These are phyloP conservation scores for Trilocha varians DNA, from an alignment of 2,888 invertebrate species.

Conservation along the genomic window DNA sequence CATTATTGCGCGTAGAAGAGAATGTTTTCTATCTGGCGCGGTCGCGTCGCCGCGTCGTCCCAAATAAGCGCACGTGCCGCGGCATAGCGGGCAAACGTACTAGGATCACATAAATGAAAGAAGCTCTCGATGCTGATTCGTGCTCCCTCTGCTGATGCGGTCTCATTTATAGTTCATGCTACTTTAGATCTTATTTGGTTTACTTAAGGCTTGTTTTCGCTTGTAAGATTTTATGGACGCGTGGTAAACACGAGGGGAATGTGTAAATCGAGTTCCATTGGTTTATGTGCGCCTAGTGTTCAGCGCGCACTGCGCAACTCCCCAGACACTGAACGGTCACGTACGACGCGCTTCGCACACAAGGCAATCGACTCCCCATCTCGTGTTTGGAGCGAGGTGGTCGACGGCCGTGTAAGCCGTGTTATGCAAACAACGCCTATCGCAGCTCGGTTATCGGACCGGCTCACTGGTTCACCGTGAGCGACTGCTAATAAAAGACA, in stretches of 20 bases:
- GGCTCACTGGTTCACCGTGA: constrained; percentile 6
- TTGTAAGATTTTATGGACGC: constrained; percentile 10
- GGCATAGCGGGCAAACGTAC: constrained; percentile 58
- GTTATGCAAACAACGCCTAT: constrained; percentile 26
- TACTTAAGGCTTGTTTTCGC: constrained; percentile 17
- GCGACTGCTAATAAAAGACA: constrained; percentile 10
- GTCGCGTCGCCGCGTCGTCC: too few relatives aligned
- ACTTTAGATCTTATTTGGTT: constrained; percentile 9
- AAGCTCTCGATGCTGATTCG: constrained; percentile 15
- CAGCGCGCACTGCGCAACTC: constrained; percentile 73
- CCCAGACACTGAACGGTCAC: constrained; percentile 62
- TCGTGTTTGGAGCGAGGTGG: too few relatives aligned
- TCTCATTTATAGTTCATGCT: constrained; percentile 2
- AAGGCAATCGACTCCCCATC: constrained; percentile 30
- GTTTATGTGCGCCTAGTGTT: constrained; percentile 52
- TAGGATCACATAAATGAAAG: constrained; percentile 34
- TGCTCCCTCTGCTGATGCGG: constrained; percentile 12
- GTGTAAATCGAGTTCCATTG: constrained; percentile 27
- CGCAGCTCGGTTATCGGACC: constrained; percentile 12
- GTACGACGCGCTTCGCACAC: constrained; percentile 32
- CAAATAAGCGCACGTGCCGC: constrained; percentile 59
- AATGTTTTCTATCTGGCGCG: too few relatives aligned
- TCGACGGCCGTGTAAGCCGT: constrained; percentile 12
- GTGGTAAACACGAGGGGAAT: constrained; percentile 34
- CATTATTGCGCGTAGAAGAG: too few relatives aligned